Conservation (phyloP, 2,888 invertebrate species). For the Tetragnatha montana region DNA sequence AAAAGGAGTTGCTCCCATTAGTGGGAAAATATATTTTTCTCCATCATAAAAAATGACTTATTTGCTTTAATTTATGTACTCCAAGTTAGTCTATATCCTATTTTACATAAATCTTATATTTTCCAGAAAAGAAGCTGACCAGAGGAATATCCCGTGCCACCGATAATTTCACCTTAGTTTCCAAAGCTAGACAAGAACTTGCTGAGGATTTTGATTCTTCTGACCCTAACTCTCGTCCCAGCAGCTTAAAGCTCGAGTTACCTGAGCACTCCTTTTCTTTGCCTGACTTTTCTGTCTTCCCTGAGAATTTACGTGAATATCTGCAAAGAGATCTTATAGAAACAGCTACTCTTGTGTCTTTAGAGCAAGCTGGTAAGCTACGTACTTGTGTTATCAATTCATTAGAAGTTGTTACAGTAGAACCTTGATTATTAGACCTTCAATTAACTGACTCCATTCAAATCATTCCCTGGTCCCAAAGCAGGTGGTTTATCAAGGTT, state of each 20-base stretch:
- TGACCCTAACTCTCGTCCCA: conserved; percentile 71
- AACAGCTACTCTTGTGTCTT: conserved; percentile 85
- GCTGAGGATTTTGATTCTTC: conserved; percentile 74
- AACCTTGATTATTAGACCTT: too few species aligned
- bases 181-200: conserved; percentile 83
- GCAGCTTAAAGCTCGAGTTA: conserved; percentile 78
- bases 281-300: conserved; percentile 85
- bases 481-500: too few species aligned
- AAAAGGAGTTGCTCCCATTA: not conserved
- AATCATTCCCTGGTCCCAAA: too few species aligned
- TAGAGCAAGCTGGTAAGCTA: conserved; percentile 82
- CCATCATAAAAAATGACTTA: not conserved
- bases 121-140: conserved; percentile 74
- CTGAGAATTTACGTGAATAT: conserved; percentile 83
- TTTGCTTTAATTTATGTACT: not conserved
- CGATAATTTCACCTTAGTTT: conserved; percentile 86
- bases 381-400: too few species aligned
- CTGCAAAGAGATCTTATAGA: conserved; percentile 90
- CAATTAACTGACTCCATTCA: too few species aligned
- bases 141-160: conserved; percentile 87
- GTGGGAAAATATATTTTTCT: not conserved
- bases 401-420: too few species aligned
- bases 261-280: conserved; percentile 84
- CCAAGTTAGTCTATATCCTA: not conserved
- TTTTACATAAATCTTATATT: not conserved